phyloP scores from a whole-genome alignment of 2,888 invertebrate species.

The Torymus tubicola region DNA sequence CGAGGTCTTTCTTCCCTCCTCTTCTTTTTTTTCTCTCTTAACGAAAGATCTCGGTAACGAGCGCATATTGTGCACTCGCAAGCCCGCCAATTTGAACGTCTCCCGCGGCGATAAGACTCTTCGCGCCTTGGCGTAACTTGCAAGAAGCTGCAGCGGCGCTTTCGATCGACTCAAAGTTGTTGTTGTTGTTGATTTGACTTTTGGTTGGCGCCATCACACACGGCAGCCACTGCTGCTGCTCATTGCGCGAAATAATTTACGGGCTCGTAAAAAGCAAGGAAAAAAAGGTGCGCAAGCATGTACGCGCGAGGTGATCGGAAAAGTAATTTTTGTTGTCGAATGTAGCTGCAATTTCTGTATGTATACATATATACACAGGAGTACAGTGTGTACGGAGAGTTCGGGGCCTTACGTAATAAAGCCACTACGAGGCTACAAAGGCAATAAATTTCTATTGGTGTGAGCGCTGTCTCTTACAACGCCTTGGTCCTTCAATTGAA shows the following conservation, averaged over 20 bases:
- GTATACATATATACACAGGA: too few relatives aligned
- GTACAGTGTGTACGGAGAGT: not conserved
- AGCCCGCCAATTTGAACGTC: constrained; percentile 49
- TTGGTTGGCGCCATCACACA: not conserved
- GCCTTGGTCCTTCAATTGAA: constrained; percentile 3
- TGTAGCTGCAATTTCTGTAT: constrained; percentile 19
- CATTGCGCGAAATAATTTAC: constrained; percentile 46
- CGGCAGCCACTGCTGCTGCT: not conserved
- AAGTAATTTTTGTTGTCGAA: constrained; percentile 38
- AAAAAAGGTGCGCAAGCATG: constrained; percentile 21
- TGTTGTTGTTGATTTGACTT: constrained; percentile 25
- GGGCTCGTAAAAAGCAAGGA: constrained; percentile 29
- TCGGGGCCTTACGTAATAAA: constrained; percentile 23
- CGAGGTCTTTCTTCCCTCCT: not conserved
- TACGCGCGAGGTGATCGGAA: not conserved
- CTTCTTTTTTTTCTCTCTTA: constrained; percentile 3
- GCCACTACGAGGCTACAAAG: not conserved
- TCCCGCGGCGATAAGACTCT: constrained; percentile 42
- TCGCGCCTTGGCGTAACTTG: constrained; percentile 49
- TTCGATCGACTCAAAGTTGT: too few relatives aligned
- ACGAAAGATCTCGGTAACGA: constrained; percentile 9
- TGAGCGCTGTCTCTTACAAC: not conserved
- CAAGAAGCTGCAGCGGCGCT: not conserved
- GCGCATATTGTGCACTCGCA: not conserved
- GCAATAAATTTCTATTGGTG: not conserved